A percentile compares a stretch with the other conserved stretches of the same genome.
phyloP scores from a whole-genome alignment of 2,888 invertebrate genomes.

The Cheilosia scutellata region DNA sequence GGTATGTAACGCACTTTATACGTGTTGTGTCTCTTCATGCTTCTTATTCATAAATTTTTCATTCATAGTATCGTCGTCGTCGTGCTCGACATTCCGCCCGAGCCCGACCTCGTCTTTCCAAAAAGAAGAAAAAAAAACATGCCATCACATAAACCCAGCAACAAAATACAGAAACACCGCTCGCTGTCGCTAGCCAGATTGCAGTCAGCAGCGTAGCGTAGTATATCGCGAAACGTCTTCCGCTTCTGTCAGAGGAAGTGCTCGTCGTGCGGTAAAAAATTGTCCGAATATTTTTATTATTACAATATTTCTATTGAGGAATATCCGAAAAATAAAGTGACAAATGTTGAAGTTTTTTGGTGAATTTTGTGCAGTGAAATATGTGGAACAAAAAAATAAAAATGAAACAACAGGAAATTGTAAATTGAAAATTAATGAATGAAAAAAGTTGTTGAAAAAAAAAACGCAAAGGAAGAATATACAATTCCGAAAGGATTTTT shows the following conservation, averaged over 20 bases:
- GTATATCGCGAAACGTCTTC: constrained; percentile 71
- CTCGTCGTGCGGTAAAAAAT: constrained; percentile 22
- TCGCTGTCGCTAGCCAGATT: constrained; percentile 39
- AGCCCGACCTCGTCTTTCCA: constrained; percentile 27
- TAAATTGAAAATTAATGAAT: constrained; percentile 45
- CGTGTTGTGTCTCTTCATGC: constrained; percentile 19
- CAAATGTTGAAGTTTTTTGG: neutral
- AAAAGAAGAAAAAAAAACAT: constrained; percentile 6
- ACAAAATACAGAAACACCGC: constrained; percentile 26
- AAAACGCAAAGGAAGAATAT: constrained; percentile 32
- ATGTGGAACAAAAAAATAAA: constrained; percentile 5
- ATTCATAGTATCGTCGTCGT: constrained; percentile 41
- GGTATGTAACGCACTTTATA: constrained; percentile 44
- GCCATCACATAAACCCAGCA: constrained; percentile 37
- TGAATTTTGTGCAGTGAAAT: constrained; percentile 8
- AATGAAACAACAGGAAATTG: constrained; percentile 44
- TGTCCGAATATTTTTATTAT: neutral
- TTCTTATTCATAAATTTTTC: constrained; percentile 60
- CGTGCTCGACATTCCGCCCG: constrained; percentile 34
- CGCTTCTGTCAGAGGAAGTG: constrained; percentile 38
- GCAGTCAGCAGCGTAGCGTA: constrained; percentile 38
- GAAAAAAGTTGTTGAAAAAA: constrained; percentile 28
- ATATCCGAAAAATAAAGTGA: constrained; percentile 19
- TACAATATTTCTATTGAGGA: no score
- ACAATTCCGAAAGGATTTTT: constrained; percentile 62